Evolutionary conservation across 1,140 invertebrate genomes (phyloP).

Genomic region (Xylocopa sonorina): DNA sequence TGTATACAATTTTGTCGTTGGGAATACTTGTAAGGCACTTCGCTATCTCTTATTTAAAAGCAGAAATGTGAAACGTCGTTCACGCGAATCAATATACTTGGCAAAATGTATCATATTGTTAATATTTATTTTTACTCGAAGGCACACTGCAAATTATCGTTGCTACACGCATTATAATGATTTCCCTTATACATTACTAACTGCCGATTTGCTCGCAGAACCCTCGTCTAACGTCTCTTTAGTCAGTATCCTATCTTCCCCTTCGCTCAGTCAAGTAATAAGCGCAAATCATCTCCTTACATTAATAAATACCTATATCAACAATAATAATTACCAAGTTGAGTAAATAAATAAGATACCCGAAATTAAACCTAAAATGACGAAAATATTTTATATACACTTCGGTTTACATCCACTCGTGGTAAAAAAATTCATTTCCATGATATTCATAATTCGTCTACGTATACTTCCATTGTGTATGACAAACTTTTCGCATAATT

Average conservation of each 20-base stretch:
- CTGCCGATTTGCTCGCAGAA: background rate
- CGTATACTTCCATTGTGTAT: too few relatives aligned
- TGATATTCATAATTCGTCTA: too few relatives aligned
- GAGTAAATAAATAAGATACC: slow-evolving; percentile 5
- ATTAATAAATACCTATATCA: slow-evolving; percentile 23
- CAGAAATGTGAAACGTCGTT: slow-evolving; percentile 26
- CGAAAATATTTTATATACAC: background rate
- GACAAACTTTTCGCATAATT: too few relatives aligned
- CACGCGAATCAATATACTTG: slow-evolving; percentile 23
- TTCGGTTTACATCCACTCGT: background rate
- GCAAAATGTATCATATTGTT: slow-evolving; percentile 15
- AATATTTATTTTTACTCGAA: slow-evolving; percentile 37
- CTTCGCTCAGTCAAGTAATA: slow-evolving; percentile 22
- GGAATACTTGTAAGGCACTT: slow-evolving; percentile 39
- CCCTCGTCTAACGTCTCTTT: too few relatives aligned
- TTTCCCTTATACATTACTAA: background rate
- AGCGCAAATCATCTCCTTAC: background rate
- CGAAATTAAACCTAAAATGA: slow-evolving; percentile 1
- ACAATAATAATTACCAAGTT: background rate
- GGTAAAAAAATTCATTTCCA: background rate
- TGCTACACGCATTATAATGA: slow-evolving; percentile 7
- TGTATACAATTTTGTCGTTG: background rate
- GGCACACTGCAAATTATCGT: slow-evolving; percentile 32
- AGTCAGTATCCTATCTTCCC: too few relatives aligned
- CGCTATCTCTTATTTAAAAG: slow-evolving; percentile 19